A percentile compares a stretch with the other conserved stretches of the same genome.
phyloP scores from a whole-genome alignment of 92 coral and sea anemone genomes.

The Palythoa caribaeorum region DNA sequence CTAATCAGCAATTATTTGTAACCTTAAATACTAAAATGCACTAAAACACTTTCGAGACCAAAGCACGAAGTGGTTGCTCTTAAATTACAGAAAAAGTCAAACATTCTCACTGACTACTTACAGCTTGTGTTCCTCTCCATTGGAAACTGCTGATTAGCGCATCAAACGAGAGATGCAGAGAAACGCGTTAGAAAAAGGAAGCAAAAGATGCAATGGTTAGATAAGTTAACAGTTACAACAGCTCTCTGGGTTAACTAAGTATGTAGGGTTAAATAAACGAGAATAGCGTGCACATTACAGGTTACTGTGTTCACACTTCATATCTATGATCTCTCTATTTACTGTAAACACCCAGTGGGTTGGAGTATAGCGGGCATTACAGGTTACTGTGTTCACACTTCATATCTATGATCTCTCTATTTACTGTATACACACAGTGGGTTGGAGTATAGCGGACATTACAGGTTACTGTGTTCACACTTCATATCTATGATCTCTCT shows the following conservation, averaged over 20 bases:
- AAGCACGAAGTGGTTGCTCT: too few relatives aligned
- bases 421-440: too few relatives aligned
- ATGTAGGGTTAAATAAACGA: neutral
- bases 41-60: too few relatives aligned
- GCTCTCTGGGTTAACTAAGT: neutral
- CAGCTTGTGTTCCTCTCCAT: conserved; percentile 7
- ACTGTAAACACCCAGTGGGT: neutral
- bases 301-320: neutral
- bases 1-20: too few relatives aligned
- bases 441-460: neutral
- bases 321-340: too few relatives aligned
- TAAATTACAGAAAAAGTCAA: neutral
- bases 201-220: neutral
- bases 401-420: neutral
- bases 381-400: neutral
- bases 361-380: neutral
- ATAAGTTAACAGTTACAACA: neutral
- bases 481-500: neutral
- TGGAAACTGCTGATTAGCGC: conserved; percentile 4
- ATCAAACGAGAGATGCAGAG: neutral
- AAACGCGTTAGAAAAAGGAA: neutral
- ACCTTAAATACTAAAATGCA: too few relatives aligned
- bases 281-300: neutral
- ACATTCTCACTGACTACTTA: neutral
- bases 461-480: neutral